Evolutionary conservation across 2,888 invertebrate genomes (phyloP), one percentile per base, ranked within the genome.

Genomic region (Polia nebulosa): DNA sequence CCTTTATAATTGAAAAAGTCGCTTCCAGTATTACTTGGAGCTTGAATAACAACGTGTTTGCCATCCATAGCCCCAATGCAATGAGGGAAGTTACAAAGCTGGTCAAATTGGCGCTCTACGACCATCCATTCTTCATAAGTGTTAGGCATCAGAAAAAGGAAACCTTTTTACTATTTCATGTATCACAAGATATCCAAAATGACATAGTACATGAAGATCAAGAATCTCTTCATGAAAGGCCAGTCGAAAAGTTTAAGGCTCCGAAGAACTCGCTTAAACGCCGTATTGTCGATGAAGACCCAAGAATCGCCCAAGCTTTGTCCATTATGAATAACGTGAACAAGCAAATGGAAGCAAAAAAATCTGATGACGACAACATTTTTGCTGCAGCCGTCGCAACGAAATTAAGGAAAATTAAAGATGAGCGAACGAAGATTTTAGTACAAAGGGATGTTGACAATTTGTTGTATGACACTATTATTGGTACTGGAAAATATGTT

Each of bases 211-310:
- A 74, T 77, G 74, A 80, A 67, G 74, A 77, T 75, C 72, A 77
- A 78, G 70, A 78, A 41, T 72, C 66, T 75, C 60, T 22, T 75
- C 69, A 62, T 53, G 74, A 75, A 63, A 71, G 41, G 63, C 63
- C 68, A 76, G 75, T 79, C 73, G 69, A 79, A 77, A 77, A 79
- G 67, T 79, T 81, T 70, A 71, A 81, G 75, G 79, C 65, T 79
- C 75, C 78, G 64, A 79, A 78, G 72, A 79, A 77, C 75, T 77
- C 65, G 67, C 73, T 53, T 11, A 78, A 81, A 78, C 72, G 75
- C 47, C 72, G 62, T 76, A 17, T 13, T 72, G 76, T 66, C 41
- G 64, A 76, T 76, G 75, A 79, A 79, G 80, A 80, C 63, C 73
- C 73, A 53, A 76, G 70, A 78, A 74, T 78, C 20, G 64, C 60